Conservation (phyloP, 1,140 invertebrate species). For the Arctopsyche grandis region DNA sequence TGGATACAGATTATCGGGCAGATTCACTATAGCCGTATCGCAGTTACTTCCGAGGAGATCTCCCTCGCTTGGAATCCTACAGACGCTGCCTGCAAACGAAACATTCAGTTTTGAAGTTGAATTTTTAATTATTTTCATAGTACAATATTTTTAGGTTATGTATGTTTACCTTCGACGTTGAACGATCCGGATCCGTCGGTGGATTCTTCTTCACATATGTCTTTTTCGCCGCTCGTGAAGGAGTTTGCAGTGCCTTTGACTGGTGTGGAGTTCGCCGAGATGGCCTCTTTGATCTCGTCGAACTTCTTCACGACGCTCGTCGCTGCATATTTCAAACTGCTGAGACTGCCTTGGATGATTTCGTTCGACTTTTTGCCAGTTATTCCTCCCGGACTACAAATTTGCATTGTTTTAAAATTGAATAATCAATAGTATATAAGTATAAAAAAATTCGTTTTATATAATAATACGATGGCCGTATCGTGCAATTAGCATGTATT, state of each 20-base stretch:
- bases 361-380: slow-evolving; percentile 90
- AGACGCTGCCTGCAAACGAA: slow-evolving; percentile 30
- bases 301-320: slow-evolving; percentile 88
- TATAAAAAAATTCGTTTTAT: too few species aligned
- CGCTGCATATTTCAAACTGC: slow-evolving; percentile 86
- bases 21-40: not conserved
- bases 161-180: slow-evolving; percentile 61
- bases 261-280: slow-evolving; percentile 86
- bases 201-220: slow-evolving; percentile 62
- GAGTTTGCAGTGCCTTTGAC: slow-evolving; percentile 71
- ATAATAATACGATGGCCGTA: too few species aligned
- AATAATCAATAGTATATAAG: not conserved
- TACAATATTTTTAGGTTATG: not conserved
- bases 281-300: slow-evolving; percentile 92
- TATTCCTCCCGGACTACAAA: slow-evolving; percentile 79
- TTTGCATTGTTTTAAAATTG: slow-evolving; percentile 6
- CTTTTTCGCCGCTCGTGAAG: slow-evolving; percentile 59
- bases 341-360: slow-evolving; percentile 84
- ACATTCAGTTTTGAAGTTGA: too few species aligned
- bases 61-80: slow-evolving; percentile 33
- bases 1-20: slow-evolving; percentile 39
- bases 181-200: slow-evolving; percentile 63
- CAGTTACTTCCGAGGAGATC: slow-evolving; percentile 26
- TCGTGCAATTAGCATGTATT: too few species aligned
- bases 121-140: too few species aligned